A percentile compares a stretch with the other conserved stretches of the same genome.
Evolutionary conservation across 2,113 vertebrate species (phyloP).

Genomic region (Hydrochoerus hydrochaeris): DNA sequence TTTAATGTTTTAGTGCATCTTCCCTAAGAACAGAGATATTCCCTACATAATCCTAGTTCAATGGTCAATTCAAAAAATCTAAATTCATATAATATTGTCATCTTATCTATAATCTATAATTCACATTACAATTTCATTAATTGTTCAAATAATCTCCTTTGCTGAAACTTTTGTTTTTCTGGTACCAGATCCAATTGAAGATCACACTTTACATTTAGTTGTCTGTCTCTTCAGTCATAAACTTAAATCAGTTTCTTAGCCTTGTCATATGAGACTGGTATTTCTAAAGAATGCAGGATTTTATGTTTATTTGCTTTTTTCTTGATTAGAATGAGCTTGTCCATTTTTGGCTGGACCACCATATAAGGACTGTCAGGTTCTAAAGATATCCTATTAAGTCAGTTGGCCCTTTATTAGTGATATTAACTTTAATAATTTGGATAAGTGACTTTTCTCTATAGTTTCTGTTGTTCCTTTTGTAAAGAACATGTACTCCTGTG

Average conservation of each 20-base stretch:
- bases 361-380: background rate
- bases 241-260: background rate
- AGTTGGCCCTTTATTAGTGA: background rate
- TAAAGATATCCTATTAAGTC: background rate
- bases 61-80: background rate
- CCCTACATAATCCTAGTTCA: background rate
- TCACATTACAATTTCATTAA: background rate
- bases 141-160: background rate
- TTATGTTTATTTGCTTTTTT: conserved; percentile 42
- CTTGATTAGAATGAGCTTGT: conserved; percentile 19
- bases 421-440: conserved; percentile 30
- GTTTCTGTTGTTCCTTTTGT: background rate
- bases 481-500: background rate
- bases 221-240: conserved; percentile 11
- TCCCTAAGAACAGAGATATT: background rate
- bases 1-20: background rate
- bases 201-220: conserved; percentile 4
- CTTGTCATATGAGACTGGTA: background rate
- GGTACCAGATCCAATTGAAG: background rate
- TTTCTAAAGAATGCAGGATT: conserved; percentile 9
- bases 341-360: background rate
- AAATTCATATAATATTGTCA: background rate
- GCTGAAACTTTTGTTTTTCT: background rate
- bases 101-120: background rate
- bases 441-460: background rate